These are phyloP conservation scores for Nymphalis c-album DNA, from an alignment of 2,888 invertebrate species.

Conservation along the genomic window DNA sequence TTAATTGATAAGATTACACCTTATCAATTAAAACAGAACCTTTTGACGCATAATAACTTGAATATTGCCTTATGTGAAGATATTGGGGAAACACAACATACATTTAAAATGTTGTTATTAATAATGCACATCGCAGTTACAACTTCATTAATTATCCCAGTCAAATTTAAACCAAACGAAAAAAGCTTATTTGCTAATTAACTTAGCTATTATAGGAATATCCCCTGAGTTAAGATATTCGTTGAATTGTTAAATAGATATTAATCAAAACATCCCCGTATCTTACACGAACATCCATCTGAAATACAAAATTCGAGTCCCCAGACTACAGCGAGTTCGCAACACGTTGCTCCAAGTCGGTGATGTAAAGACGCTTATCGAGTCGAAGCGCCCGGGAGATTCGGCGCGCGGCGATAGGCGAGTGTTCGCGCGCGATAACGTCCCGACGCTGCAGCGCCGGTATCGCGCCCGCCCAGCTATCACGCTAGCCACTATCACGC, in stretches of 20 bases:
- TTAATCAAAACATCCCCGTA: conserved; percentile 6
- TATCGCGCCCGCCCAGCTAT: conserved; percentile 48
- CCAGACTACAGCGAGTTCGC: conserved; percentile 16
- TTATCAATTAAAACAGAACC: no score
- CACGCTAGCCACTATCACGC: conserved; percentile 56
- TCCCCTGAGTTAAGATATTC: background rate
- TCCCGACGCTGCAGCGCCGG: conserved; percentile 40
- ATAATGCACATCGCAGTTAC: no score
- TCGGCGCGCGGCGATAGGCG: conserved; percentile 55
- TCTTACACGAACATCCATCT: conserved; percentile 8
- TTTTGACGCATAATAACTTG: no score
- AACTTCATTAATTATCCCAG: no score
- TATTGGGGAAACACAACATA: no score
- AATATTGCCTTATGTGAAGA: no score
- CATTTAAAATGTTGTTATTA: no score
- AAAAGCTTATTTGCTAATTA: no score
- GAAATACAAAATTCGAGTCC: conserved; percentile 17
- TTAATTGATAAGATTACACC: no score
- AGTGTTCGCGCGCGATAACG: conserved; percentile 60
- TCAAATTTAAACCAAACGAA: no score
- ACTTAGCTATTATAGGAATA: no score
- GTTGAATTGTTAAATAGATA: conserved; percentile 3
- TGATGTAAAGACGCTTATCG: conserved; percentile 42
- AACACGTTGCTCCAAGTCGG: conserved; percentile 32
- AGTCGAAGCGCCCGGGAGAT: conserved; percentile 49